Conservation (phyloP, 2,113 vertebrate species). For the Psophia crepitans region DNA sequence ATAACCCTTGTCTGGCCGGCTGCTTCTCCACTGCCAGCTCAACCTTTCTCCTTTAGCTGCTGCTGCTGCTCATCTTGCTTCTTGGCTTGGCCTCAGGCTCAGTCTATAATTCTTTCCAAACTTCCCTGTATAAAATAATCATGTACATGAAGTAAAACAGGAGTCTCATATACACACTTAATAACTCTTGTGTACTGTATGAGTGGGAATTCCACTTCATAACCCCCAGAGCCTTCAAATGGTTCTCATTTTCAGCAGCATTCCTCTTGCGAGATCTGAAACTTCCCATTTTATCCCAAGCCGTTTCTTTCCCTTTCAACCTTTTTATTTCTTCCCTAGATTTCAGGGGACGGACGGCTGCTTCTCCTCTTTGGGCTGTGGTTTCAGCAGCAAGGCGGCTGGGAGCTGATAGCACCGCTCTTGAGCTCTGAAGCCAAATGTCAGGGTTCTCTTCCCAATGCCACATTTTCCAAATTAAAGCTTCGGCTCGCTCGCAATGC, state of each 20-base stretch:
- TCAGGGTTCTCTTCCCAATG: constrained; percentile 13
- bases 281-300: constrained; percentile 59
- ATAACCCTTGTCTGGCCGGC: constrained; percentile 50
- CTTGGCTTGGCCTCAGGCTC: constrained; percentile 75
- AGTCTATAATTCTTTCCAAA: constrained; percentile 83
- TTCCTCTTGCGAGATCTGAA: constrained; percentile 71
- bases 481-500: neutral
- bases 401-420: neutral
- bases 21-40: constrained; percentile 41
- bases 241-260: constrained; percentile 75
- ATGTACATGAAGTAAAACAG: constrained; percentile 83
- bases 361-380: neutral
- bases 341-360: neutral
- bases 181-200: constrained; percentile 80
- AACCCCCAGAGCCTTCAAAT: constrained; percentile 76
- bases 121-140: constrained; percentile 80
- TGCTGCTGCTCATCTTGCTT: constrained; percentile 72
- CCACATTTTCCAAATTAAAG: constrained; percentile 59
- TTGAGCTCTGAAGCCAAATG: constrained; percentile 30
- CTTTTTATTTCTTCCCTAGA: neutral
- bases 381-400: constrained; percentile 19
- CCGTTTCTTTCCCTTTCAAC: constrained; percentile 49
- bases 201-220: constrained; percentile 78
- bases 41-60: constrained; percentile 39
- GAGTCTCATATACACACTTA: constrained; percentile 79